A percentile compares a stretch with the other conserved stretches of the same genome.
Conservation (phyloP, 2,797 vertebrate genomes). For the Diplodus sargus region DNA sequence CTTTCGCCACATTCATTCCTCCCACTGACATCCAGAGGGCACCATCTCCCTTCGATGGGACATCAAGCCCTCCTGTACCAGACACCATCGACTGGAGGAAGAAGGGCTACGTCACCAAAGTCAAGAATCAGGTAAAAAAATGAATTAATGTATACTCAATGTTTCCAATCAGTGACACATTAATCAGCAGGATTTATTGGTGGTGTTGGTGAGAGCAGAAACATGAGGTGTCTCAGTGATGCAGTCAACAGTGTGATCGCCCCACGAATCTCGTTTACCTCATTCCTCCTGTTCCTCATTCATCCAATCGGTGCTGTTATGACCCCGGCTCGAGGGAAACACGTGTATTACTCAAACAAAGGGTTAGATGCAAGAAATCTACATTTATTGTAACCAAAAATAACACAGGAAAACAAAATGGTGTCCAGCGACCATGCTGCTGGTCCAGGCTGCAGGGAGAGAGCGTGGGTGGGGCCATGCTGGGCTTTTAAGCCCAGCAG, state of each 20-base stretch:
- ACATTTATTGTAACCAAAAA: no score
- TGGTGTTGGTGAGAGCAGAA: not conserved
- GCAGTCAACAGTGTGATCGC: not conserved
- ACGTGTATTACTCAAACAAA: no score
- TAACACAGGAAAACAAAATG: no score
- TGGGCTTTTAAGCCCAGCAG: no score
- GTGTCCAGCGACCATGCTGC: no score
- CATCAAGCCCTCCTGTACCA: slow-evolving; percentile 49
- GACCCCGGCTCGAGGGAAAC: no score
- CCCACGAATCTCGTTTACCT: not conserved
- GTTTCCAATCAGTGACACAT: not conserved
- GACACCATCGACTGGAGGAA: slow-evolving; percentile 89
- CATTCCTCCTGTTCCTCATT: not conserved
- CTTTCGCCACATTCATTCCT: slow-evolving; percentile 69
- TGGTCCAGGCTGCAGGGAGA: no score
- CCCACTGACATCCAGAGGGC: slow-evolving; percentile 66
- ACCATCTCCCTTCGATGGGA: slow-evolving; percentile 4
- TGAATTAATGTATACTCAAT: not conserved
- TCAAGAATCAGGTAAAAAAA: slow-evolving; percentile 89
- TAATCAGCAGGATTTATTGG: not conserved
- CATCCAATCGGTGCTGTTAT: not conserved
- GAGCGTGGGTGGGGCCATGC: no score
- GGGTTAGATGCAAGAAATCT: no score
- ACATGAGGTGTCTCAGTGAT: not conserved
- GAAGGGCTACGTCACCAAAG: slow-evolving; percentile 86